phyloP scores from a whole-genome alignment of 1,140 invertebrate species.

The Araneus ventricosus region DNA sequence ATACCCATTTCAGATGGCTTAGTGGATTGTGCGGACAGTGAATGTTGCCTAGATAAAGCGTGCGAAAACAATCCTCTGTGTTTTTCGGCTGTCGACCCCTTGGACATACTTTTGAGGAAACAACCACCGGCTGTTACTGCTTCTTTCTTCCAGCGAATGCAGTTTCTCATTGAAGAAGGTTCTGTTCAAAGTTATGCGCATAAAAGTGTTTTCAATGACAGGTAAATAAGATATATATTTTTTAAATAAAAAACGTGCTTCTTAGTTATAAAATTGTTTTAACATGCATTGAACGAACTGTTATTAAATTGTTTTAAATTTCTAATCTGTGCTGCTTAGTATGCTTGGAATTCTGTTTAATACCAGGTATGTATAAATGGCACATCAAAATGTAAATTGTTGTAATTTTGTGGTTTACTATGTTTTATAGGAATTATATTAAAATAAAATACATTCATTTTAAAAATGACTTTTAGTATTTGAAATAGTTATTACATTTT shows the following conservation, averaged over 20 bases:
- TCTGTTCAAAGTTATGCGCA: conserved; percentile 98
- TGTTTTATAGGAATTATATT: too few species aligned
- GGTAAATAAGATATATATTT: conserved; percentile 85
- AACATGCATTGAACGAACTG: neutral
- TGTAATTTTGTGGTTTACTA: too few species aligned
- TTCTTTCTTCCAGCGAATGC: conserved; percentile 98
- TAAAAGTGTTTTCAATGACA: conserved; percentile 97
- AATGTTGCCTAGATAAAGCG: conserved; percentile 86
- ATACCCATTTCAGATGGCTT: conserved; percentile 91
- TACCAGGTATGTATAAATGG: conserved; percentile 69
- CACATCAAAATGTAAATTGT: neutral
- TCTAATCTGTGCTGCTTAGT: conserved; percentile 74
- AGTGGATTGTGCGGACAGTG: conserved; percentile 98
- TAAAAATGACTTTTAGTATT: too few species aligned
- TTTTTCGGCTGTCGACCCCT: conserved; percentile 95
- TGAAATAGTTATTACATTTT: too few species aligned
- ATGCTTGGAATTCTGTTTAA: conserved; percentile 75
- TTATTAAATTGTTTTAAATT: conserved; percentile 43
- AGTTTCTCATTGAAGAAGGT: conserved; percentile 98
- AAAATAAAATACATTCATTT: too few species aligned
- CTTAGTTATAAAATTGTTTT: neutral
- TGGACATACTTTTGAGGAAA: conserved; percentile 95
- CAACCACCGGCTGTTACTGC: conserved; percentile 97
- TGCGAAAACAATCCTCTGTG: conserved; percentile 96
- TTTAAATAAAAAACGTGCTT: neutral